These are phyloP conservation scores for Ifrita kowaldi DNA, from an alignment of 2,113 vertebrate genomes.

Conservation along the genomic window DNA sequence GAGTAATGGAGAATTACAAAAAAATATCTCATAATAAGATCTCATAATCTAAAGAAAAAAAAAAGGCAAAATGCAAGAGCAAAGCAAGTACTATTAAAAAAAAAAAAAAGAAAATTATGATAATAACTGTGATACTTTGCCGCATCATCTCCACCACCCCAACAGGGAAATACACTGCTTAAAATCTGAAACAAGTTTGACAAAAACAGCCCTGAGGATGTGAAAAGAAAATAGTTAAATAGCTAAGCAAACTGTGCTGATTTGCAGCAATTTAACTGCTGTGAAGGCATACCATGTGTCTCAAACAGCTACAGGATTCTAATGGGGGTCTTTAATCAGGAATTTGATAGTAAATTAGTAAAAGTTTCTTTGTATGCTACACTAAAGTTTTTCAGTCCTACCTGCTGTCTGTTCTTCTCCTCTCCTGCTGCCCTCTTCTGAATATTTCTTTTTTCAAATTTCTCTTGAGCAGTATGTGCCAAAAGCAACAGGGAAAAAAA, in stretches of 20 bases:
- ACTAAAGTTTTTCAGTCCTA: background rate
- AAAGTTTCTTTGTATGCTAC: background rate
- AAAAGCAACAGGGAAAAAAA: background rate
- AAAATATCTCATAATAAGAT: background rate
- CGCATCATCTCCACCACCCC: accelerated
- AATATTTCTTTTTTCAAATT: background rate
- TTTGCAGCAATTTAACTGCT: background rate
- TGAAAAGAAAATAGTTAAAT: background rate
- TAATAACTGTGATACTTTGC: background rate
- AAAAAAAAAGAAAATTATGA: background rate
- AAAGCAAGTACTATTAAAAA: background rate
- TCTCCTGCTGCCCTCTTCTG: background rate
- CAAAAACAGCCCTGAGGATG: background rate
- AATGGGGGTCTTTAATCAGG: background rate
- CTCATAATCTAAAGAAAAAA: background rate
- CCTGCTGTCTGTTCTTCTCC: background rate
- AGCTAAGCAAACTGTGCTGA: background rate
- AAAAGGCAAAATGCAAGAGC: background rate
- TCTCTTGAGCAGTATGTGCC: background rate
- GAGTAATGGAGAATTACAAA: background rate
- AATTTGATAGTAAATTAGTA: background rate
- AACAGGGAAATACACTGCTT: background rate
- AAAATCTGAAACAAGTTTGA: background rate
- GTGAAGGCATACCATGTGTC: background rate
- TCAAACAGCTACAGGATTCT: background rate